Percentiles rank a stretch among this genome's conserved stretches.
Evolutionary conservation across 1,140 invertebrate species (phyloP).

Genomic region (Caerostris darwini): DNA sequence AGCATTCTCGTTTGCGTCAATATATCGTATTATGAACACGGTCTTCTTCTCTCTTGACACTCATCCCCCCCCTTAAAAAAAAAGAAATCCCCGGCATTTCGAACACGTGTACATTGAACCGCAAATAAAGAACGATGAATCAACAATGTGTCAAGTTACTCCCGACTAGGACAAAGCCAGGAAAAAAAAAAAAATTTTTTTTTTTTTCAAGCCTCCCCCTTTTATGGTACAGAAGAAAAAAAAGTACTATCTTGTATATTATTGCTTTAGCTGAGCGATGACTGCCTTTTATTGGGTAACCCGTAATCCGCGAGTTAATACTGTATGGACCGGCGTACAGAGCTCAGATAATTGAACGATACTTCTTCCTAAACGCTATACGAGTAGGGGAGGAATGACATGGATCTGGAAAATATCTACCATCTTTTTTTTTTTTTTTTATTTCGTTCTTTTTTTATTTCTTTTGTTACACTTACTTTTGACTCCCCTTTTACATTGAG

Average conservation of each 20-base stretch:
- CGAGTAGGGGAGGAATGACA: conserved; percentile 31
- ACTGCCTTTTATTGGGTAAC: conserved; percentile 66
- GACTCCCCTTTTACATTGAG: not conserved
- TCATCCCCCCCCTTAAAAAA: conserved; percentile 23
- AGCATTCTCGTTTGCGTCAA: conserved; percentile 1
- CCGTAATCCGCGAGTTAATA: conserved; percentile 72
- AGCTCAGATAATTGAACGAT: conserved; percentile 71
- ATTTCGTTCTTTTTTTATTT: not conserved
- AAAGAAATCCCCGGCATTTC: conserved; percentile 38
- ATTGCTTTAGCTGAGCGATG: conserved; percentile 70
- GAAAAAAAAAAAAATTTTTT: not conserved
- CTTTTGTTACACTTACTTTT: not conserved
- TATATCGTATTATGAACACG: conserved; percentile 8
- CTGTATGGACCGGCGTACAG: not conserved
- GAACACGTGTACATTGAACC: conserved; percentile 73
- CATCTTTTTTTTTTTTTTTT: no score
- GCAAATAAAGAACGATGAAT: conserved; percentile 77
- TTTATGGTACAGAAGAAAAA: conserved; percentile 17
- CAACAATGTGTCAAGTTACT: conserved; percentile 74
- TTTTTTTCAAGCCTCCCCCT: not conserved
- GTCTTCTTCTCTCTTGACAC: not conserved
- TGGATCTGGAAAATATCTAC: not conserved
- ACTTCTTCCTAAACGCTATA: conserved; percentile 62
- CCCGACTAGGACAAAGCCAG: conserved; percentile 34
- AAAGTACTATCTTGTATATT: conserved; percentile 55